Evolutionary conservation across 2,113 vertebrate species (phyloP).

Genomic region (Hippoglossus stenolepis): DNA sequence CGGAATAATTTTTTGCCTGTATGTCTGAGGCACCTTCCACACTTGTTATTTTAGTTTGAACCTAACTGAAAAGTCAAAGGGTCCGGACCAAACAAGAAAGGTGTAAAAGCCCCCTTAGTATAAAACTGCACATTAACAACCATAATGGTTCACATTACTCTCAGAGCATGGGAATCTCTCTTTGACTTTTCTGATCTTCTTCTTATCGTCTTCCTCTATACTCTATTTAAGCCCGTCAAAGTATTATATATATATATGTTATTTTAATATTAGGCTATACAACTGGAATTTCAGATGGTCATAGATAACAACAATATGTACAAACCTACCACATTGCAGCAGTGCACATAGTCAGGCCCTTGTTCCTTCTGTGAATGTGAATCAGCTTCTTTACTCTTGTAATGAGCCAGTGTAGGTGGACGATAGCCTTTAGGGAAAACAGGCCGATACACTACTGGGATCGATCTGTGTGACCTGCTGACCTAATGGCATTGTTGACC

Average conservation of each 20-base stretch:
- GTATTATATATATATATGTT: not conserved
- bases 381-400: constrained; percentile 20
- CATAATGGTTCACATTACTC: not conserved
- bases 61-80: no score
- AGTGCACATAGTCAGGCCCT: not conserved
- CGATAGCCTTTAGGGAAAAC: constrained; percentile 30
- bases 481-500: constrained; percentile 24
- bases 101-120: no score
- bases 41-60: no score
- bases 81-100: no score
- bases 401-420: constrained; percentile 38
- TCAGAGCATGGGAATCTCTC: not conserved
- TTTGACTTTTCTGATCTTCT: not conserved
- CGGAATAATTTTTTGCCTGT: no score
- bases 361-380: constrained; percentile 19
- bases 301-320: not conserved
- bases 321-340: not conserved
- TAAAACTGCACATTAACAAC: no score
- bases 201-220: not conserved
- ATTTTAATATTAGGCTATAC: not conserved
- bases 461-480: constrained; percentile 24
- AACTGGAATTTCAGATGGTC: not conserved
- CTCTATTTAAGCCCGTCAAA: not conserved
- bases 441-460: not conserved
- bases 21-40: no score